Percentiles rank a stretch among this genome's conserved stretches.
Evolutionary conservation across 2,797 vertebrate genomes (phyloP).

Genomic region (Tadarida brasiliensis): DNA sequence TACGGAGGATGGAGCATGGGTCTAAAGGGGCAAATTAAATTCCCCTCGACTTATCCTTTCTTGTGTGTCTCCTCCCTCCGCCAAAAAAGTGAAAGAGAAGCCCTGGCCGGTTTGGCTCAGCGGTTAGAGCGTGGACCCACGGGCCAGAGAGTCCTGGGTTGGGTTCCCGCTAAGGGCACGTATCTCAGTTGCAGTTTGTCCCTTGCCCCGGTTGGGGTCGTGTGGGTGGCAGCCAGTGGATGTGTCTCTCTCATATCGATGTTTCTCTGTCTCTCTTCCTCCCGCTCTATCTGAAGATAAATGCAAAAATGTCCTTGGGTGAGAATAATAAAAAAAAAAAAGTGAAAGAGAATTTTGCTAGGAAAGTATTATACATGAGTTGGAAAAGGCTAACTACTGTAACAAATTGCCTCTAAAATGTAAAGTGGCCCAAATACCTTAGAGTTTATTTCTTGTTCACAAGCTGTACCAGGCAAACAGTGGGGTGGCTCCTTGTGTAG

Average conservation of each 20-base stretch:
- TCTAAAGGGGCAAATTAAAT: background rate
- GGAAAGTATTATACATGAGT: background rate
- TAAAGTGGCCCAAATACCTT: background rate
- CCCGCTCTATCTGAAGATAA: too few species aligned
- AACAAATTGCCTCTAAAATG: background rate
- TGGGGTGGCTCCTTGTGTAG: background rate
- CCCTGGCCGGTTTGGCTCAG: too few species aligned
- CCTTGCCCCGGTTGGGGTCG: too few species aligned
- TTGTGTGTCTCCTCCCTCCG: background rate
- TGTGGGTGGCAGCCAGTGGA: too few species aligned
- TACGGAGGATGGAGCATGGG: background rate
- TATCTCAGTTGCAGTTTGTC: too few species aligned
- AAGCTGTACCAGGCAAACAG: background rate
- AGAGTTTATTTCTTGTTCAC: background rate
- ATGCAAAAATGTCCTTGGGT: too few species aligned
- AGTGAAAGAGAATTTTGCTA: background rate
- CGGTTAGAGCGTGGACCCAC: too few species aligned
- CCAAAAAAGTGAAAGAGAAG: background rate
- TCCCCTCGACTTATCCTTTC: background rate
- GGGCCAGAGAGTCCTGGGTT: too few species aligned
- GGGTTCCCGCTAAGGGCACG: too few species aligned
- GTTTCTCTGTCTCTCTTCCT: too few species aligned
- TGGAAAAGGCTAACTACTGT: background rate
- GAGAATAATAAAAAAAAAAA: too few species aligned
- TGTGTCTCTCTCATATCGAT: too few species aligned